phyloP scores from a whole-genome alignment of 2,888 invertebrate genomes.

The Graphium colonna region DNA sequence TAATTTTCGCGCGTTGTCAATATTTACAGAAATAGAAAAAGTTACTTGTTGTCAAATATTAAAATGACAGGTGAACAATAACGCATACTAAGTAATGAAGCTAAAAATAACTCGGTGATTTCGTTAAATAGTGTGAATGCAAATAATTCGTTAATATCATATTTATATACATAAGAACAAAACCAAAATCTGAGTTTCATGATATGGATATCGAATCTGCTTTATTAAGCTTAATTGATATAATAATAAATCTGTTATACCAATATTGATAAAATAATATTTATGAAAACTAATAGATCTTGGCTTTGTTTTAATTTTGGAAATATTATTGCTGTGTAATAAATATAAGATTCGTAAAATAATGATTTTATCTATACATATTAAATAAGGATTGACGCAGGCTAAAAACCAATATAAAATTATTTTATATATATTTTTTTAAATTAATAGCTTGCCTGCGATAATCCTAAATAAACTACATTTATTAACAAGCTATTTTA shows the following conservation, averaged over 20 bases:
- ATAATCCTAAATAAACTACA: neutral
- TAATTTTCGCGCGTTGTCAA: no score
- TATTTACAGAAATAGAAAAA: no score
- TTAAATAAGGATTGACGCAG: conserved; percentile 1
- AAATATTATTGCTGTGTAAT: neutral
- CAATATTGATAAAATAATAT: no score
- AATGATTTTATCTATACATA: neutral
- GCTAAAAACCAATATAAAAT: neutral
- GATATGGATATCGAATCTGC: no score
- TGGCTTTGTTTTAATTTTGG: conserved; percentile 9
- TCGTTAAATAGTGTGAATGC: neutral
- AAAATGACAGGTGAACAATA: conserved; percentile 6
- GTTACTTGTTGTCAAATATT: no score
- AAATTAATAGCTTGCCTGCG: neutral
- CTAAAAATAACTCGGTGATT: neutral
- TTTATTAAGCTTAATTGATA: no score
- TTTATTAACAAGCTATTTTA: neutral
- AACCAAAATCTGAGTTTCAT: conserved; percentile 9
- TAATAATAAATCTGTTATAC: no score
- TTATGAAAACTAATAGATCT: no score
- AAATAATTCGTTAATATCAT: neutral
- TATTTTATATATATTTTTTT: neutral
- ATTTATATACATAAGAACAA: neutral
- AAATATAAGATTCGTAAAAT: neutral
- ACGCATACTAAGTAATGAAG: neutral